These are phyloP conservation scores for Planiliza haematocheilus DNA, from an alignment of 2,113 vertebrate genomes.

Conservation along the genomic window DNA sequence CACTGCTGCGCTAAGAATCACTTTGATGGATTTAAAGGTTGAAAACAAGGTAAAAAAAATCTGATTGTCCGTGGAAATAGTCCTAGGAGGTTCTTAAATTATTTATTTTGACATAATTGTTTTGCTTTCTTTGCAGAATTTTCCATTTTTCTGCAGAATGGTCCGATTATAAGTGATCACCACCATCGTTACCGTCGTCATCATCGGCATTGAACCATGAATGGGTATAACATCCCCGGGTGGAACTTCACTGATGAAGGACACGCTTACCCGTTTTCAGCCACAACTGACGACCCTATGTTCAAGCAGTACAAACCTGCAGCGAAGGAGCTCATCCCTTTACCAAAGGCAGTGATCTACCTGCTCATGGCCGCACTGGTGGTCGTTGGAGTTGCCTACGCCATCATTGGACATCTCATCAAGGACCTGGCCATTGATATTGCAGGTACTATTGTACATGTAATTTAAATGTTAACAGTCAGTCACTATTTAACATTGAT, in stretches of 20 bases:
- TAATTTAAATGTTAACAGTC: not conserved
- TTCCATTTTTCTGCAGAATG: not conserved
- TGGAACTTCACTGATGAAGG: slow-evolving; percentile 57
- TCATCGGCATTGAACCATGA: slow-evolving; percentile 42
- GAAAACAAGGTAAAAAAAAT: not conserved
- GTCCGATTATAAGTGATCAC: slow-evolving; percentile 10
- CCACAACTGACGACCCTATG: slow-evolving; percentile 72
- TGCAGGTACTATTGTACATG: slow-evolving; percentile 71
- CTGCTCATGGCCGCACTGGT: slow-evolving; percentile 86
- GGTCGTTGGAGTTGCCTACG: slow-evolving; percentile 86
- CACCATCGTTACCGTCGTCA: too few species aligned
- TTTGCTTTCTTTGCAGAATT: slow-evolving; percentile 6
- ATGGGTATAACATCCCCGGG: slow-evolving; percentile 58
- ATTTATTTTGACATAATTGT: not conserved
- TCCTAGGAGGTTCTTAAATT: too few species aligned
- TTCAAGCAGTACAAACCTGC: slow-evolving; percentile 83
- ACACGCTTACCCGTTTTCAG: slow-evolving; percentile 61
- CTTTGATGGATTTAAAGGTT: not conserved
- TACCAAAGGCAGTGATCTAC: slow-evolving; percentile 85
- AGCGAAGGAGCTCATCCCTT: slow-evolving; percentile 79
- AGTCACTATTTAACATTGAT: not conserved
- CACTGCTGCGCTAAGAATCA: too few species aligned
- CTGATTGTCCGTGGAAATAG: too few species aligned
- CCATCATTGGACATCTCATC: slow-evolving; percentile 89
- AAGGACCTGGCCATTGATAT: slow-evolving; percentile 88